Evolutionary conservation across 1,140 invertebrate species (phyloP).

Genomic region (Homarus americanus): DNA sequence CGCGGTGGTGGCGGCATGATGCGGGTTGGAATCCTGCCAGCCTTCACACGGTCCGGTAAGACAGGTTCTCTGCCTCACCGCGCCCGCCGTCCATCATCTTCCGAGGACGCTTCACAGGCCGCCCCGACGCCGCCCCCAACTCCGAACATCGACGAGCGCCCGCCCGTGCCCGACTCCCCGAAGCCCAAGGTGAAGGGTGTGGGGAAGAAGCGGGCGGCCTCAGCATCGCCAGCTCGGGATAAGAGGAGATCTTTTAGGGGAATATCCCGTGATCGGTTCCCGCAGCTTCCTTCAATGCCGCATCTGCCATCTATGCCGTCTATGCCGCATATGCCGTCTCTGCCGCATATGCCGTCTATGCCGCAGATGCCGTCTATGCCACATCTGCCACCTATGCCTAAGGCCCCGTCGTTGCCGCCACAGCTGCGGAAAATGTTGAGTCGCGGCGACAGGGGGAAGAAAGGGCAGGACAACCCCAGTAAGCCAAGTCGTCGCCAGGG

Average conservation of each 20-base stretch:
- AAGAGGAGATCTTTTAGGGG: slow-evolving; percentile 61
- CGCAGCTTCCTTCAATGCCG: slow-evolving; percentile 13
- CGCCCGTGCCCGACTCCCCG: slow-evolving; percentile 53
- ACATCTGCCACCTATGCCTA: neutral
- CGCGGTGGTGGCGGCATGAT: slow-evolving; percentile 45
- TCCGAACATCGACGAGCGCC: slow-evolving; percentile 5
- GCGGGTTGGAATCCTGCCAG: slow-evolving; percentile 46
- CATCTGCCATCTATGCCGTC: slow-evolving; percentile 19
- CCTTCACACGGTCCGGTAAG: slow-evolving; percentile 42
- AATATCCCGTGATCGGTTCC: slow-evolving; percentile 44
- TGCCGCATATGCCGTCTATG: neutral
- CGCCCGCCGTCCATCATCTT: slow-evolving; percentile 15
- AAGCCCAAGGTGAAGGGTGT: slow-evolving; percentile 58
- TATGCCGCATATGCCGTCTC: slow-evolving; percentile 26
- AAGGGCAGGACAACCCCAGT: slow-evolving; percentile 29
- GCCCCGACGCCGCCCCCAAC: slow-evolving; percentile 59
- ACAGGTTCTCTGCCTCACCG: slow-evolving; percentile 48
- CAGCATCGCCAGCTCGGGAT: slow-evolving; percentile 61
- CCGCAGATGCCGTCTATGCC: neutral
- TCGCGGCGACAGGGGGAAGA: neutral
- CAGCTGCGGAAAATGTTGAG: slow-evolving; percentile 56
- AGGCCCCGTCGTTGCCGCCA: slow-evolving; percentile 13
- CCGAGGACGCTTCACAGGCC: neutral
- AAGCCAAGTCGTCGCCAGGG: slow-evolving; percentile 71
- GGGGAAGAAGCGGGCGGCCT: slow-evolving; percentile 64